These are phyloP conservation scores for Chlamydotis undulata DNA, from an alignment of 2,113 vertebrate genomes.

Conservation along the genomic window DNA sequence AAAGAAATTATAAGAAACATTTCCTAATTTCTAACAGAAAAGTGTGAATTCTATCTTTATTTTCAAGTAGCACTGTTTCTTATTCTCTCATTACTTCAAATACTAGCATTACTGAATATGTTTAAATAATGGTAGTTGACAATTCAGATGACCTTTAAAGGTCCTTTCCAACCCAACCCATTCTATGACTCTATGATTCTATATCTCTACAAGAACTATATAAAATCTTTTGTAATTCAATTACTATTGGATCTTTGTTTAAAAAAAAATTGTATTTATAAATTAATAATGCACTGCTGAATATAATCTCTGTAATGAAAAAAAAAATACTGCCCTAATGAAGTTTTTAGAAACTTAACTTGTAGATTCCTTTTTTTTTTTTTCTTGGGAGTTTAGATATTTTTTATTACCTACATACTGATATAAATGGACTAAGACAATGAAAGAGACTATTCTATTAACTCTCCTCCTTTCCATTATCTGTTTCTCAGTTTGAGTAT, in stretches of 20 bases:
- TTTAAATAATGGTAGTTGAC: neutral
- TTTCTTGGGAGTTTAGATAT: neutral
- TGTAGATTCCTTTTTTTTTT: rapidly evolving
- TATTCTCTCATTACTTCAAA: neutral
- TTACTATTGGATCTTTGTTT: neutral
- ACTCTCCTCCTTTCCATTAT: neutral
- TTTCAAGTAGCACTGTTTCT: neutral
- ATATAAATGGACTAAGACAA: neutral
- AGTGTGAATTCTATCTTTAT: neutral
- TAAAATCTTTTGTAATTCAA: neutral
- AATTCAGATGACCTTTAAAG: too few relatives aligned
- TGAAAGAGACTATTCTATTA: neutral
- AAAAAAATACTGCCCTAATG: neutral
- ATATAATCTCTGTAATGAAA: neutral
- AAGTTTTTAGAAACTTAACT: neutral
- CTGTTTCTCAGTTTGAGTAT: neutral
- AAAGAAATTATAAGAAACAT: neutral
- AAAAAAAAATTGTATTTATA: neutral
- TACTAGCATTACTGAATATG: neutral
- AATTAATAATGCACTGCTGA: neutral
- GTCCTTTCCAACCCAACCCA: too few relatives aligned
- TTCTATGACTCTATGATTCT: too few relatives aligned
- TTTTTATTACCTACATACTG: neutral
- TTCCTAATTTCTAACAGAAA: neutral
- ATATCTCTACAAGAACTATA: neutral